Conservation (phyloP, 1,140 invertebrate genomes). For the Samia ricini region DNA sequence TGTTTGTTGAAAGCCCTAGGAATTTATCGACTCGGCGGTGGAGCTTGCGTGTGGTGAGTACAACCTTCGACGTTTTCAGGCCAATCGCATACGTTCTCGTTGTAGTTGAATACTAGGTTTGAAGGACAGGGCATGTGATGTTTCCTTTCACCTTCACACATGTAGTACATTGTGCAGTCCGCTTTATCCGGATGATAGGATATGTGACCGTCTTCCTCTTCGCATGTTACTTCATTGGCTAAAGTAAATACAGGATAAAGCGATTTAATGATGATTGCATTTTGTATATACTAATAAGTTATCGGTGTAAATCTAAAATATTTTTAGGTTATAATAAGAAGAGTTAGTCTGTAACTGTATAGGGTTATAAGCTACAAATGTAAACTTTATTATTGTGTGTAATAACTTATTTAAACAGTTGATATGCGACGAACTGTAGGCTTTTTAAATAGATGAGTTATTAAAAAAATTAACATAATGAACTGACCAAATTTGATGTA, state of each 20-base stretch:
- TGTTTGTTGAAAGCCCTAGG: background rate
- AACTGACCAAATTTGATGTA: constrained; percentile 28
- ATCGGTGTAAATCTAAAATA: too few species aligned
- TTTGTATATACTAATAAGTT: too few species aligned
- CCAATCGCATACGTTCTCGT: constrained; percentile 97
- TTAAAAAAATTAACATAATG: too few species aligned
- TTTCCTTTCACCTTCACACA: constrained; percentile 96
- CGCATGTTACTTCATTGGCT: constrained; percentile 93
- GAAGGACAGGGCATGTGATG: constrained; percentile 98
- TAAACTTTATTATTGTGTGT: too few species aligned
- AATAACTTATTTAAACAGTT: too few species aligned
- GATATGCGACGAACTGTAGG: too few species aligned
- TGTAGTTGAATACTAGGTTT: constrained; percentile 95
- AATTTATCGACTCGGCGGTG: constrained; percentile 78
- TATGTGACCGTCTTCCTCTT: constrained; percentile 95
- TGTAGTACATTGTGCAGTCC: constrained; percentile 96
- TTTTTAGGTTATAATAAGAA: too few species aligned
- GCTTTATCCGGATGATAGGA: constrained; percentile 94
- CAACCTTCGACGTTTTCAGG: constrained; percentile 96
- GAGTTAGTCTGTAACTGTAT: too few species aligned
- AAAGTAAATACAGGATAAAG: constrained; percentile 7
- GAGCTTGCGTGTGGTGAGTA: constrained; percentile 88
- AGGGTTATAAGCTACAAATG: too few species aligned
- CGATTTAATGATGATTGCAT: too few species aligned
- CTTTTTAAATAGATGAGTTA: too few species aligned